phyloP scores from a whole-genome alignment of 2,113 vertebrate genomes.

The Cottus gobio region DNA sequence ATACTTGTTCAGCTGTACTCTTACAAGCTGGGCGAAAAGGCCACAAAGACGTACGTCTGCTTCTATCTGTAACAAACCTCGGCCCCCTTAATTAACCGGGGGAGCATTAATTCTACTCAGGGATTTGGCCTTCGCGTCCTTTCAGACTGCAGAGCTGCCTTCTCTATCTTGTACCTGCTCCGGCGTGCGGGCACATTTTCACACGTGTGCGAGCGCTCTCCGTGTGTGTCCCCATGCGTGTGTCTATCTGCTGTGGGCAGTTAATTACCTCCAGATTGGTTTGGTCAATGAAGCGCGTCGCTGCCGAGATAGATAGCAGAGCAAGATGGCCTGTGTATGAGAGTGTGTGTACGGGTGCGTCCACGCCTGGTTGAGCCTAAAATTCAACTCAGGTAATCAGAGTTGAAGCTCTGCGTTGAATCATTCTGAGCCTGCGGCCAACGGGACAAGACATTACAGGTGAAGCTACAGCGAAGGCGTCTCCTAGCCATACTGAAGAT shows the following conservation, averaged over 20 bases:
- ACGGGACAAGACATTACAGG: slow-evolving; percentile 71
- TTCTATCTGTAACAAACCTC: slow-evolving; percentile 45
- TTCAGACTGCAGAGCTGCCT: slow-evolving; percentile 37
- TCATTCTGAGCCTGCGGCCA: slow-evolving; percentile 56
- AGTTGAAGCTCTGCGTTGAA: slow-evolving; percentile 69
- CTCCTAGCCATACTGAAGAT: slow-evolving; percentile 45
- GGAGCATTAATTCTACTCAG: slow-evolving; percentile 47
- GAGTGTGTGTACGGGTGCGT: slow-evolving; percentile 12
- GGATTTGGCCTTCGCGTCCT: slow-evolving; percentile 61
- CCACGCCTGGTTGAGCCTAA: slow-evolving; percentile 54
- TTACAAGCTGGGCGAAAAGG: background rate
- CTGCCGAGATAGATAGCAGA: slow-evolving; percentile 69
- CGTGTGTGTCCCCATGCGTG: slow-evolving; percentile 40
- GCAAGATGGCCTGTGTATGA: slow-evolving; percentile 41
- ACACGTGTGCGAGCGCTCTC: slow-evolving; percentile 17
- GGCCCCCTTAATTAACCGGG: slow-evolving; percentile 55
- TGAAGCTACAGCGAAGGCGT: slow-evolving; percentile 50
- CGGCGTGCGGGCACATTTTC: slow-evolving; percentile 15
- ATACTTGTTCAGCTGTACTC: slow-evolving; percentile 1
- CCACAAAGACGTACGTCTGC: background rate
- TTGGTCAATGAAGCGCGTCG: slow-evolving; percentile 83
- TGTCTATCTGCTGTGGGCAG: slow-evolving; percentile 66
- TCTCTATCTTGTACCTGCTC: slow-evolving; percentile 51
- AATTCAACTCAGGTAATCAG: slow-evolving; percentile 72
- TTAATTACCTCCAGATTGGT: slow-evolving; percentile 84